phyloP scores from a whole-genome alignment of 2,797 vertebrate genomes.

The Scyliorhinus canicula region DNA sequence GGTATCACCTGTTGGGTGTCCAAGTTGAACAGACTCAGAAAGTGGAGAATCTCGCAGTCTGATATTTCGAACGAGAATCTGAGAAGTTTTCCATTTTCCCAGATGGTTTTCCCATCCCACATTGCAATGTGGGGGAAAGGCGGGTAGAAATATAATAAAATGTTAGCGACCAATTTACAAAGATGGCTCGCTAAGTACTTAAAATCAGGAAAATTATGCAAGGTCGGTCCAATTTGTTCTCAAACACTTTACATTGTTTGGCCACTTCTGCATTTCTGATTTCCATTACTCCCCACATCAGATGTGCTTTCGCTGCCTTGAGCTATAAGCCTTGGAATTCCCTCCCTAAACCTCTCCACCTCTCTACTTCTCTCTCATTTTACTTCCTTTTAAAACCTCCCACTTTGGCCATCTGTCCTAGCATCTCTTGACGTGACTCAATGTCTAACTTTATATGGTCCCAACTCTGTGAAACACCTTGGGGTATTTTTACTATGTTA shows the following conservation, averaged over 20 bases:
- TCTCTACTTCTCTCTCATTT: background rate
- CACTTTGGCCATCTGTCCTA: background rate
- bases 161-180: background rate
- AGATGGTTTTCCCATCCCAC: too few species aligned
- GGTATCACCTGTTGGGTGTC: background rate
- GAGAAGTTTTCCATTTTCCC: background rate
- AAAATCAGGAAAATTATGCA: background rate
- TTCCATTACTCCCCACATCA: background rate
- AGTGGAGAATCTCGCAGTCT: background rate
- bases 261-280: background rate
- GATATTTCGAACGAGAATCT: background rate
- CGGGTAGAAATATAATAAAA: background rate
- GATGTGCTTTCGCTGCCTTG: background rate
- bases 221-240: background rate
- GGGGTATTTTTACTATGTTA: too few species aligned
- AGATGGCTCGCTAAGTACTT: background rate
- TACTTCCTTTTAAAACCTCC: background rate
- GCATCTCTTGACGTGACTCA: background rate
- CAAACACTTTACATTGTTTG: background rate
- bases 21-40: background rate
- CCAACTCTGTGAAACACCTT: too few species aligned
- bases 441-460: too few species aligned
- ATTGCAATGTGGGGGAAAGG: background rate
- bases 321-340: background rate
- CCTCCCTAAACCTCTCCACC: background rate